Base-by-base conservation (phyloP, 2,797 vertebrate species). In the Cirrhinus mrigala region DNA sequence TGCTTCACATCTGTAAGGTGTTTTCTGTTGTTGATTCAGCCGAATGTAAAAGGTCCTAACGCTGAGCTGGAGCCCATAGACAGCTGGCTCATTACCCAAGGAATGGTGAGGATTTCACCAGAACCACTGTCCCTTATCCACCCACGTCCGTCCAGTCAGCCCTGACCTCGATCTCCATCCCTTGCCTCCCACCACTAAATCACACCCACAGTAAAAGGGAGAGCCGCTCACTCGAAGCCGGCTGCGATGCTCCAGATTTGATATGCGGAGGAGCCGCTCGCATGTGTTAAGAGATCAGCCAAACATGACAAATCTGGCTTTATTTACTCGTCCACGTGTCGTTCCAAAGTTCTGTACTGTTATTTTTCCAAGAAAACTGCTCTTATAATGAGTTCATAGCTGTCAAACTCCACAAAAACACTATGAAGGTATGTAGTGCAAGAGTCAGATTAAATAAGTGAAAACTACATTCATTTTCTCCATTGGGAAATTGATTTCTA, bases 11-110 rank as follows among this genome's bases (percentile, higher is more conserved):
- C 90, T 94, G 90, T 95, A 94, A 94, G 97, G 95, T 97, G 94
- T 94, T 97, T 97, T 97, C 94, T 98, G 95, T 97, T 96, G 97
- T 97, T 95, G 94, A 96, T 96, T 96, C 96, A 98, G 98, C 97
- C 95, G 96, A 98, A 96, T 96, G 95, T 96, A 93, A 96, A 96
- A 95, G 95, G 95, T 97, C 97, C 96, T 95, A 96, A 95, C 93
- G 95, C 96, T 95, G 97, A 96, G 95, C 94, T 97, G 97, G 97
- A 99, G 95, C 98, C 98, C 93, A 99, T 99, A 99, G 98, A 99
- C 98, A 98, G 96, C 97, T 99, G 98, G 98, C 98, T 99, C 93
- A 98, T 99, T 94, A 97, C 97, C 94, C 98, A 99, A 99, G 98
- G 98, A 99, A 99, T 99, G 98, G 98, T 99, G 98, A 99, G 97